A percentile compares a stretch with the other conserved stretches of the same genome.
Evolutionary conservation across 2,797 vertebrate species (phyloP).

Genomic region (Hoplostethus mediterraneus): DNA sequence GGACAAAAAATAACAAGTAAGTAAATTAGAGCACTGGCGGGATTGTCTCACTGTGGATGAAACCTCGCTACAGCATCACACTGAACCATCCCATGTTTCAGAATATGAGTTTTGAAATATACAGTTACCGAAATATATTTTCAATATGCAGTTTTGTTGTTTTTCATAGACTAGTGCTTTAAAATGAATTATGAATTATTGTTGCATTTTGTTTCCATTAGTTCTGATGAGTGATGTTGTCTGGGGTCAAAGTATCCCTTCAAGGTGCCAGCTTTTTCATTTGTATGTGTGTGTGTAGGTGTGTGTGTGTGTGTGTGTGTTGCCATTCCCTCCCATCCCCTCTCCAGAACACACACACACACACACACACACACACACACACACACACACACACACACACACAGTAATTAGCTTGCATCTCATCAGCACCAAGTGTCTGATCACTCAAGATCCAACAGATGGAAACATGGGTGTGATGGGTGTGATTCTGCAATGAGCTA

Average conservation of each 20-base stretch:
- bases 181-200: too few relatives aligned
- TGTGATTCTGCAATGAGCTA: slow-evolving; percentile 34
- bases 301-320: too few relatives aligned
- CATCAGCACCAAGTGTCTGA: slow-evolving; percentile 35
- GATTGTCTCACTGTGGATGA: background rate
- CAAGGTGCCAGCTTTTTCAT: too few relatives aligned
- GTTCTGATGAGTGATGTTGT: too few relatives aligned
- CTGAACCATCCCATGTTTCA: background rate
- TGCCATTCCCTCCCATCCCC: background rate
- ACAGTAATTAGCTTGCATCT: slow-evolving; percentile 22
- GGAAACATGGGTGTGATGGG: too few relatives aligned
- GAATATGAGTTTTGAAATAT: too few relatives aligned
- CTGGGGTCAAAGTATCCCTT: too few relatives aligned
- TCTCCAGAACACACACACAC: background rate
- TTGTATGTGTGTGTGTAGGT: too few relatives aligned
- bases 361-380: background rate
- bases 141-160: too few relatives aligned
- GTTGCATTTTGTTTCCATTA: too few relatives aligned
- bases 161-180: too few relatives aligned
- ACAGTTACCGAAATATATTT: too few relatives aligned
- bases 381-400: background rate
- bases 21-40: slow-evolving; percentile 17
- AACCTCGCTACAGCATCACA: background rate
- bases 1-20: slow-evolving; percentile 24
- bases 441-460: slow-evolving; percentile 37